Evolutionary conservation across 2,113 vertebrate genomes (phyloP), one percentile per base, ranked within the genome.

Genomic region (Lophotis ruficrista): DNA sequence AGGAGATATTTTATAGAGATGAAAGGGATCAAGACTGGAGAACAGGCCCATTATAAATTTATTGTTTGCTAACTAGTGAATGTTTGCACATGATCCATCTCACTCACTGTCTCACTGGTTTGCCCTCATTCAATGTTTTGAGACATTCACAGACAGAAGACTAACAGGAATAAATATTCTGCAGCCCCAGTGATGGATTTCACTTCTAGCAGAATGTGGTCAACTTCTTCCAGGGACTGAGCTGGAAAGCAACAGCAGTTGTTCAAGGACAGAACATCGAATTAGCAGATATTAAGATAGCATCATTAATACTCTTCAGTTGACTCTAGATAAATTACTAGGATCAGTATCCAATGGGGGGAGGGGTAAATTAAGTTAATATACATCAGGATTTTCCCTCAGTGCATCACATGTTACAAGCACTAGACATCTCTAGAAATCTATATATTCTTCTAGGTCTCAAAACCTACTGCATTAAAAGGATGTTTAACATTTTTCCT

Each of bases 141-240:
- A 90, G 83, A 84, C 66, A 90, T 56, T 72, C 7, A 82, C 1
- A 69, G 37, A 54, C 30, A 89, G 58, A 90, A 80, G 31, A 87
- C 54, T 73, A 95, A 75, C 20, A 76, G 45, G 50, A 87, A 93
- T 87, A 92, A 94, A 87, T 54, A 61, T 90, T 80, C 64, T 66
- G 58, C 65, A 88, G 62, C 25, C 50, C 37, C 25, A 79, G n/a
- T 58, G 58, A 85, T 51, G 16, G 50, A 88, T 86, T 94, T 83
- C 48, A 77, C 8, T 54, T 86, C 51, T 47, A 71, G n/a, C 13
- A 94, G 30, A 71, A 89, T 0, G 1, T 58, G 77, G 50, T 4
- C 41, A 72, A 6, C 23, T 90, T 83, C 43, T 87, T 70, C 25
- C 60, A 90, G 12, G 31, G 38, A 54, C n/a, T 54, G n/a, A 58